A percentile compares a stretch with the other conserved stretches of the same genome.
phyloP scores from a whole-genome alignment of 2,797 vertebrate species.

The Staurois parvus region DNA sequence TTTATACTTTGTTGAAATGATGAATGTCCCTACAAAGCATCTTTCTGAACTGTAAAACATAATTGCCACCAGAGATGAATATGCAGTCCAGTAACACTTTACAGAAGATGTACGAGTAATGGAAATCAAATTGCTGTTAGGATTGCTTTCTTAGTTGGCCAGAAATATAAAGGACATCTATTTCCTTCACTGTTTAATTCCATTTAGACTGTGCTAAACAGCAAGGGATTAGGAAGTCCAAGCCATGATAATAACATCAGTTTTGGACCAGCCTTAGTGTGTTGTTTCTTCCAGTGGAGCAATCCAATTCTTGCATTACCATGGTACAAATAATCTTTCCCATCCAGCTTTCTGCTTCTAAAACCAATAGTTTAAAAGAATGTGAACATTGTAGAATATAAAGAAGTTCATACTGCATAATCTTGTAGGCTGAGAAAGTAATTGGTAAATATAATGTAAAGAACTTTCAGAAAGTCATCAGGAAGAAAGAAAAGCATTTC shows the following conservation, averaged over 20 bases:
- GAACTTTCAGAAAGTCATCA: too few species aligned
- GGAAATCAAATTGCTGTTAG: background rate
- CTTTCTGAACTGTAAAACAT: too few species aligned
- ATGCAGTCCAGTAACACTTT: background rate
- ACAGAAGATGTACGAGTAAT: background rate
- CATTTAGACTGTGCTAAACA: slow-evolving; percentile 4
- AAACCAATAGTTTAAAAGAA: background rate
- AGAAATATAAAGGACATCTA: slow-evolving; percentile 5
- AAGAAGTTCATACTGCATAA: slow-evolving; percentile 5
- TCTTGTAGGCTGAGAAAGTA: background rate
- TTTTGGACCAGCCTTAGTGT: background rate
- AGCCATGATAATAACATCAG: slow-evolving; percentile 1
- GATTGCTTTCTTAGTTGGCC: background rate
- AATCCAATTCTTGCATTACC: slow-evolving; percentile 5
- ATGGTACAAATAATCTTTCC: slow-evolving; percentile 11
- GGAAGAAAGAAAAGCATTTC: too few species aligned
- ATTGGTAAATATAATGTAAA: background rate
- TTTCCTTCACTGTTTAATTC: slow-evolving; percentile 16
- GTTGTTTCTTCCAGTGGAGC: slow-evolving; percentile 4
- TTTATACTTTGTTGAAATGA: too few species aligned
- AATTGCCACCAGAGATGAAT: too few species aligned
- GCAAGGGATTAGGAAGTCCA: slow-evolving; percentile 13
- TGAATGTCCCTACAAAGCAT: too few species aligned
- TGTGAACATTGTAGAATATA: background rate
- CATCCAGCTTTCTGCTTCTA: slow-evolving; percentile 7